Evolutionary conservation across 2,113 vertebrate genomes (phyloP), one percentile per base, ranked within the genome.

Genomic region (Engraulis encrasicolus): DNA sequence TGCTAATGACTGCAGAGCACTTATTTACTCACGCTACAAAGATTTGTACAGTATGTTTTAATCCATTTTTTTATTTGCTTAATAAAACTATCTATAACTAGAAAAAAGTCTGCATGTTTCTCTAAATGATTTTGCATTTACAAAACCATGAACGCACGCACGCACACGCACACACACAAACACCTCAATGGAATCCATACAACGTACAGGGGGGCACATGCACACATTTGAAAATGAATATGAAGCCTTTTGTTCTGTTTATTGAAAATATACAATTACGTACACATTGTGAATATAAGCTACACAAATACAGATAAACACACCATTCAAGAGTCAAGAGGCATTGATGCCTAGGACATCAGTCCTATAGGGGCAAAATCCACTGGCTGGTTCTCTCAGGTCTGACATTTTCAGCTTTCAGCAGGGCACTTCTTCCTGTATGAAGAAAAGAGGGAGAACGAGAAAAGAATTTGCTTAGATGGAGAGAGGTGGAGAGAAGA

Each of bases 401-500:
- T 88, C 88, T 85, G 91, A 90, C 87, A 86, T 85, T 78, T 91
- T 82, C 19, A 89, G 88, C 92, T 88, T 84, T 18, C 45, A 45
- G 48, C 85, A 86, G 85, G 81, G 86, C 87, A 58, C 58, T 81
- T 77, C 90, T 94, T 94, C 93, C 93, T 94, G 94, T 93, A 91
- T 78, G 34, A 36, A 6, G 27, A 15, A 74, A 34, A 74, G 27
- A 81, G 82, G 89, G 50, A 87, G 85, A 90, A 85, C 80, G n/a
- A 31, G 83, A 83, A 58, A 85, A 85, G 86, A 50, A 84, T 38
- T 12, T 34, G 88, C n/a, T n/a, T 50, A 12, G 31, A 74, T 5
- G 34, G 27, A 81, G 82, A 89, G 50, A 87, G 85, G 89, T 85
- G 58, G 66, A 52, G 36, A 79, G 19, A n/a, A 18, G 2, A 23